Conservation (phyloP, 2,113 vertebrate genomes). For the Aramus guarauna region DNA sequence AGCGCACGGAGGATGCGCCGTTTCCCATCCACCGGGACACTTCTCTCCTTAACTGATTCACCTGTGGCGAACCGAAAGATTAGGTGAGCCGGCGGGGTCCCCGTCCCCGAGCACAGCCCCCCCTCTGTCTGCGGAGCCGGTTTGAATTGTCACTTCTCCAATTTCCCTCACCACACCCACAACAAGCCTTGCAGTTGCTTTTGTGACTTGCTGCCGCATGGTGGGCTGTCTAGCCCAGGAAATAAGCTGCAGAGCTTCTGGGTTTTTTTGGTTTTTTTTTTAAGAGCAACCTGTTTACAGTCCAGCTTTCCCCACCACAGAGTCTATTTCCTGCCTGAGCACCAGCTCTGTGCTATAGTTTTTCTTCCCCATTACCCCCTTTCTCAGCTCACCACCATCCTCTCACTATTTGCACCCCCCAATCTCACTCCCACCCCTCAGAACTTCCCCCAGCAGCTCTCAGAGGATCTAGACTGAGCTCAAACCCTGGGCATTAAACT, state of each 20-base stretch:
- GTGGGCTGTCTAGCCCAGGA: neutral
- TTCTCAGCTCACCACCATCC: neutral
- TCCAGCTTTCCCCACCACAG: neutral
- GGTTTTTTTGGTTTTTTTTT: neutral
- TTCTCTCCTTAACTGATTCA: neutral
- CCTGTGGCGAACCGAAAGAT: neutral
- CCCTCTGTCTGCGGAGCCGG: too few relatives aligned
- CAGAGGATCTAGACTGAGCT: rapidly evolving
- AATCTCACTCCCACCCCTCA: neutral
- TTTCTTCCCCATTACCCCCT: too few relatives aligned
- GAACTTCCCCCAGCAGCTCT: neutral
- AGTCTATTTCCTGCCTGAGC: neutral
- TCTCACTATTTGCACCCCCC: neutral
- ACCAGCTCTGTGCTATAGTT: too few relatives aligned
- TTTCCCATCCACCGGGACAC: too few relatives aligned
- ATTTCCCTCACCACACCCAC: neutral
- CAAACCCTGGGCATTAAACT: rapidly evolving
- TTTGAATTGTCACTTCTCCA: too few relatives aligned
- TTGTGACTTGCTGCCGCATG: neutral
- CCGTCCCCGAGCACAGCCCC: too few relatives aligned
- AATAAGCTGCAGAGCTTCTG: too few relatives aligned
- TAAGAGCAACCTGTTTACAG: neutral
- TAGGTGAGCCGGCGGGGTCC: too few relatives aligned
- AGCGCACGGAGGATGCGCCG: too few relatives aligned
- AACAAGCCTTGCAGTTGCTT: neutral